These are phyloP conservation scores for Drosophila affinis DNA, from an alignment of 2,888 invertebrate species.

Conservation along the genomic window DNA sequence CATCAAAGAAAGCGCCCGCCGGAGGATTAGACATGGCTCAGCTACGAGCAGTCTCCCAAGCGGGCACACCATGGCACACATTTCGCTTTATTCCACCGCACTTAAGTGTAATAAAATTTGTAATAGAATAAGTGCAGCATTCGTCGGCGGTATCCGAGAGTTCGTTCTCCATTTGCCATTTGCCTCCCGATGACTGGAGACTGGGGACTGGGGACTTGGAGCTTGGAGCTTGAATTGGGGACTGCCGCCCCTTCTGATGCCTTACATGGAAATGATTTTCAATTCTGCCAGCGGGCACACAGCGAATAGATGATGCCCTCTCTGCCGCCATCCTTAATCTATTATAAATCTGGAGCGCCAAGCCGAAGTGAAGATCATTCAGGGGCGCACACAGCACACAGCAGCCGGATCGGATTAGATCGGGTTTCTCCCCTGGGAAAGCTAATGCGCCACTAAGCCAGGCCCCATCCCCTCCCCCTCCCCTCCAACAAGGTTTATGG, in stretches of 20 bases:
- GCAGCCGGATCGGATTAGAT: slow-evolving; percentile 28
- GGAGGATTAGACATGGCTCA: slow-evolving; percentile 68
- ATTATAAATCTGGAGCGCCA: slow-evolving; percentile 43
- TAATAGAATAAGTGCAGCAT: slow-evolving; percentile 62
- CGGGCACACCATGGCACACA: slow-evolving; percentile 52
- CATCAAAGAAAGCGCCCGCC: slow-evolving; percentile 65
- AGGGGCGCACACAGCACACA: slow-evolving; percentile 8
- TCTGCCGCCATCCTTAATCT: slow-evolving; percentile 12
- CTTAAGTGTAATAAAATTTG: slow-evolving; percentile 55
- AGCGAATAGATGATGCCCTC: slow-evolving; percentile 10
- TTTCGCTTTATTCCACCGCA: slow-evolving; percentile 56
- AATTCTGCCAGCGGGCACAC: slow-evolving; percentile 52
- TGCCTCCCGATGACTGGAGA: not conserved
- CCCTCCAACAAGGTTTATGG: slow-evolving; percentile 20
- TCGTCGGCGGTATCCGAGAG: slow-evolving; percentile 6
- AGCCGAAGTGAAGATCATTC: slow-evolving; percentile 44
- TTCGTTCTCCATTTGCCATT: slow-evolving; percentile 5
- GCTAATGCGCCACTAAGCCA: slow-evolving; percentile 19
- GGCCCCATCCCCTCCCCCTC: slow-evolving; percentile 8
- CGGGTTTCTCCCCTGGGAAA: slow-evolving; percentile 32
- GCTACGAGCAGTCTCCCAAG: slow-evolving; percentile 23
- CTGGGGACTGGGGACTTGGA: too few relatives aligned
- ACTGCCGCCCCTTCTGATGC: slow-evolving; percentile 1
- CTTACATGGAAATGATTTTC: slow-evolving; percentile 65
- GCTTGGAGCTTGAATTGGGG: too few relatives aligned